Conservation (phyloP, 2,113 vertebrate genomes). For the Baryphthengus martii region DNA sequence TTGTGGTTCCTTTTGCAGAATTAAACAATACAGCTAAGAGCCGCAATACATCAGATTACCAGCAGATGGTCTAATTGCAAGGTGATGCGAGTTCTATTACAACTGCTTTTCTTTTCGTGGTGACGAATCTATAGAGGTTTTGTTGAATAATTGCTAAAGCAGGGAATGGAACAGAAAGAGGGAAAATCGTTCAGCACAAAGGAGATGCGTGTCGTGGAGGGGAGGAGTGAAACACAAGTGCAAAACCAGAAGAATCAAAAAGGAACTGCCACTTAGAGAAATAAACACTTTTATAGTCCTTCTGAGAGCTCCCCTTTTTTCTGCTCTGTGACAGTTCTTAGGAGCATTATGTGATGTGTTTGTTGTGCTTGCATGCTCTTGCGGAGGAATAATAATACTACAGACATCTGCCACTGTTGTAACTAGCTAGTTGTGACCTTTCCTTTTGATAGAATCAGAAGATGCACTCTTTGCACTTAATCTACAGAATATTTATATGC, state of each 20-base stretch:
- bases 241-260: neutral
- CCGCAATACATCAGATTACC: neutral
- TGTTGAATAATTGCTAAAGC: neutral
- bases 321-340: neutral
- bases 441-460: neutral
- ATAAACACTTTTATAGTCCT: neutral
- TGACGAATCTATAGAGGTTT: neutral
- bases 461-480: neutral
- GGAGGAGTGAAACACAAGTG: neutral
- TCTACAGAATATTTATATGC: neutral
- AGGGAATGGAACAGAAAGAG: neutral
- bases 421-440: neutral
- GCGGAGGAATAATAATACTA: neutral
- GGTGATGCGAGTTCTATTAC: neutral
- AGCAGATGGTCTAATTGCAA: slow-evolving; percentile 29
- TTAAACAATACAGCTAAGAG: neutral
- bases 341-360: neutral
- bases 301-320: neutral
- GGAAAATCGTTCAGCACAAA: neutral
- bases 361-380: neutral
- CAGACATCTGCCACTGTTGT: neutral
- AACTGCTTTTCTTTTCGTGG: neutral
- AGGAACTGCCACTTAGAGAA: neutral
- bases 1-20: neutral
- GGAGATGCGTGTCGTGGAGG: neutral